Conservation (phyloP, 2,113 vertebrate species). For the Blennius ocellaris region DNA sequence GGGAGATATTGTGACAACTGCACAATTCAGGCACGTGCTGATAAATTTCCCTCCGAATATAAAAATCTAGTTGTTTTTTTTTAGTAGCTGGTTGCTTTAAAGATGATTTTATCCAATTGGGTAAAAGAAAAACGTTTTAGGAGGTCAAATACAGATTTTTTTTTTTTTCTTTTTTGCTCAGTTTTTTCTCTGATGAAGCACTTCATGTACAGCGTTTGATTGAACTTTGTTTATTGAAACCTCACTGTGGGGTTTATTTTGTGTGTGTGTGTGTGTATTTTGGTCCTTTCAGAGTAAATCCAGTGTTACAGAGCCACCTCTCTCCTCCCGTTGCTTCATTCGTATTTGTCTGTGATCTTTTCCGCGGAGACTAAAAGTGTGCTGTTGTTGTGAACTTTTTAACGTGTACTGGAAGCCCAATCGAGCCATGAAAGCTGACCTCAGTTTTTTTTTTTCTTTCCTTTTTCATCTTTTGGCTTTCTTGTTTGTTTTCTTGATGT, state of each 20-base stretch:
- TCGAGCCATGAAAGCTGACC: conserved; percentile 77
- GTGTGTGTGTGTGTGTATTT: not conserved
- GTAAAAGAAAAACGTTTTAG: not conserved
- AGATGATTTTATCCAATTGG: not conserved
- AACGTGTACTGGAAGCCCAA: conserved; percentile 71
- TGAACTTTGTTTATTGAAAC: not conserved
- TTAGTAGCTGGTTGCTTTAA: too few species aligned
- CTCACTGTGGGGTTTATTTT: not conserved
- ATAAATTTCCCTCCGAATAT: too few species aligned
- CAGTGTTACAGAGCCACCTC: conserved; percentile 11
- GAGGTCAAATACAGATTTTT: not conserved
- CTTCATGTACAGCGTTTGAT: conserved; percentile 43
- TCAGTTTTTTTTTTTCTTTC: conserved; percentile 54
- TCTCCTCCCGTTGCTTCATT: conserved; percentile 10
- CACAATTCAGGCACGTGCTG: too few species aligned
- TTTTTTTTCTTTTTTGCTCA: conserved; percentile 5
- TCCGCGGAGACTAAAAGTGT: conserved; percentile 40
- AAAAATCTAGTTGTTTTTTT: too few species aligned
- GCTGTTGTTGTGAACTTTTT: conserved; percentile 60
- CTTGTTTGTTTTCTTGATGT: conserved; percentile 20
- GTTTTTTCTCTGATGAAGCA: conserved; percentile 35
- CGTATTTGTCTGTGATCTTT: conserved; percentile 56
- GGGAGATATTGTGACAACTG: too few species aligned
- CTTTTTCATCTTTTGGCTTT: conserved; percentile 23
- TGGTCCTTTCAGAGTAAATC: conserved; percentile 1